Percentiles rank a stretch among this genome's conserved stretches.
Evolutionary conservation across 92 coral and sea anemone genomes (phyloP).

Genomic region (Blastomussa wellsi): DNA sequence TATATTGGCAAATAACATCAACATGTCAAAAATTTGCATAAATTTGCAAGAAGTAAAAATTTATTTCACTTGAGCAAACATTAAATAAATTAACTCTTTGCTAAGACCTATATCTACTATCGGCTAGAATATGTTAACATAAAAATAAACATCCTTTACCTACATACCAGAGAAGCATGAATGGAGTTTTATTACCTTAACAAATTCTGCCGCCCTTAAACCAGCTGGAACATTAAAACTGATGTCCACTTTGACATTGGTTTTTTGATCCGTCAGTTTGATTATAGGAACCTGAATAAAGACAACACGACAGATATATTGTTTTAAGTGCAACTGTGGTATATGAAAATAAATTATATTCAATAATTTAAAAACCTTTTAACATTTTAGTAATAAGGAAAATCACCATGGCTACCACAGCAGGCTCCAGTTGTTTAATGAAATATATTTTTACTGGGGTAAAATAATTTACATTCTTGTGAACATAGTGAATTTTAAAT

Average conservation of each 20-base stretch:
- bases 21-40: neutral
- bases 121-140: neutral
- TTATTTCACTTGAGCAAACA: neutral
- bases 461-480: neutral
- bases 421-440: neutral
- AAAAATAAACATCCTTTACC: neutral
- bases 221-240: slow-evolving; percentile 91
- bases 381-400: neutral
- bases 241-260: slow-evolving; percentile 91
- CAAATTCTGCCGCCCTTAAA: slow-evolving; percentile 87
- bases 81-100: neutral
- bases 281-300: slow-evolving; percentile 87
- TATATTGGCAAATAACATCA: neutral
- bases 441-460: neutral
- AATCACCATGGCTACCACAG: neutral
- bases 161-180: neutral
- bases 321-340: neutral
- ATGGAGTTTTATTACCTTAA: slow-evolving; percentile 62
- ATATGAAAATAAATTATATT: neutral
- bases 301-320: neutral
- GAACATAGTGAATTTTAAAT: neutral
- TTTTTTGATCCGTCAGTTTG: slow-evolving; percentile 90
- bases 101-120: neutral
- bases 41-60: neutral
- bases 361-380: neutral